phyloP scores from a whole-genome alignment of 2,113 vertebrate species.

The Oreocharis arfaki region DNA sequence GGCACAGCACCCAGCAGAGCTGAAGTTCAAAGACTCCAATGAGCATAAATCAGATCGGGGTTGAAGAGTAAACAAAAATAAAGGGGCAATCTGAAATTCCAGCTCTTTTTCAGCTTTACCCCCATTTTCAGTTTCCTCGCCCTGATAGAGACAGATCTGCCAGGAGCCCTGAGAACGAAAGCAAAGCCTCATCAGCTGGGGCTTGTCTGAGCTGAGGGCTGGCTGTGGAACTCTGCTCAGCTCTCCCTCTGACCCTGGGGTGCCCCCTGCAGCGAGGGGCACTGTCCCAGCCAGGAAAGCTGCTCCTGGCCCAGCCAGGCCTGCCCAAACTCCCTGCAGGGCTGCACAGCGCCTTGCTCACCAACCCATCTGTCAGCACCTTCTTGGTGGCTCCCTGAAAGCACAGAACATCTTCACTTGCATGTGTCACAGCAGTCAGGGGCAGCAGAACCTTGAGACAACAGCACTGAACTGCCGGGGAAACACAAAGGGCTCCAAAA shows the following conservation, averaged over 20 bases:
- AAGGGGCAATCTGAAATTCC: neutral
- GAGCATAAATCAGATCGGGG: slow-evolving; percentile 39
- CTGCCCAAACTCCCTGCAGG: slow-evolving; percentile 19
- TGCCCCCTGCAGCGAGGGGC: neutral
- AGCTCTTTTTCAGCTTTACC: neutral
- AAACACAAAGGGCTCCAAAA: neutral
- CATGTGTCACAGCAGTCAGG: slow-evolving; percentile 11
- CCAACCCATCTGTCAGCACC: slow-evolving; percentile 2
- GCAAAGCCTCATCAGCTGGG: neutral
- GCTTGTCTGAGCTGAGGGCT: neutral
- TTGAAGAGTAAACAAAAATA: slow-evolving; percentile 18
- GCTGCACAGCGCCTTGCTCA: neutral
- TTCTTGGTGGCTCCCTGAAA: slow-evolving; percentile 7
- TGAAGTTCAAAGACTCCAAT: slow-evolving; percentile 75
- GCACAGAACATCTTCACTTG: neutral
- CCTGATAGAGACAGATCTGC: neutral
- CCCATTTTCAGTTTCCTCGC: slow-evolving; percentile 10
- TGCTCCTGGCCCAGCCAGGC: neutral
- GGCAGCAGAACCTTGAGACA: neutral
- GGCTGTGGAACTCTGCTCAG: neutral
- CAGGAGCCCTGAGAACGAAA: neutral
- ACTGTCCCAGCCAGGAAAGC: neutral
- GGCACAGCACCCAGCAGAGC: slow-evolving; percentile 39
- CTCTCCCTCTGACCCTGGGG: neutral
- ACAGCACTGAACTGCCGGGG: neutral